Base-by-base conservation (phyloP, 2,797 vertebrate species). In the Capromys pilorides region DNA sequence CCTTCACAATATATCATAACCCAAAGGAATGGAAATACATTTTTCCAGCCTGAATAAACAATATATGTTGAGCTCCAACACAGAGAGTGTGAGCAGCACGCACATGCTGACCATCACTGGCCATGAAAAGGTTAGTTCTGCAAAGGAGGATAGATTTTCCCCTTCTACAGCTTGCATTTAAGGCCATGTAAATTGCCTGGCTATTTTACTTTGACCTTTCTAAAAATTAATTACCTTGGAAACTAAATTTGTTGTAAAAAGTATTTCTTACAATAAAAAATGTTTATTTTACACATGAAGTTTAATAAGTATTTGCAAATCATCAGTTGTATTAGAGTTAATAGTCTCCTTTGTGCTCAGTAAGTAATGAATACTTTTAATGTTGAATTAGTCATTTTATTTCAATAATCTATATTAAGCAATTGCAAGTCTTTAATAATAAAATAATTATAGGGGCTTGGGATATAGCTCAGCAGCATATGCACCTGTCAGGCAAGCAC, bases 401-500 rank as follows among this genome's bases (percentile, higher is more conserved):
- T 94, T 10, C 62, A 93, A 86, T 88, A 83, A 90, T 41, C 66
- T 49, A 79, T 11, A 88, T 95, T n/a, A 62, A 91, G 82, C 22
- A 94, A 87, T 9, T 41, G 18, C 5, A 71, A 67, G 11, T 90
- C 36, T 94, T 88, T 18, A 41, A 61, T 18, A 41, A 61, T 91
- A 61, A 88, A 75, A 45, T 54, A 22, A 82, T 57, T 57, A 57
- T 57, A 14, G 54, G 54, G 54, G 54, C 54, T 57, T 14, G 3
- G 4, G 54, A 19, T 57, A 57, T 57, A 57, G 54, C 54, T 57
- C 54, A 57, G 54, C 4, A 14, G 4, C 54, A 57, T 18, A 57
- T 4, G 54, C 54, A 57, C 16, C 54, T 57, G 54, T 57, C 54
- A 57, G 14, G 54, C 54, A 57, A 57, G 54, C 54, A 19, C 16